These are phyloP conservation scores for Agrotis segetum DNA, from an alignment of 2,888 invertebrate species.

Conservation along the genomic window DNA sequence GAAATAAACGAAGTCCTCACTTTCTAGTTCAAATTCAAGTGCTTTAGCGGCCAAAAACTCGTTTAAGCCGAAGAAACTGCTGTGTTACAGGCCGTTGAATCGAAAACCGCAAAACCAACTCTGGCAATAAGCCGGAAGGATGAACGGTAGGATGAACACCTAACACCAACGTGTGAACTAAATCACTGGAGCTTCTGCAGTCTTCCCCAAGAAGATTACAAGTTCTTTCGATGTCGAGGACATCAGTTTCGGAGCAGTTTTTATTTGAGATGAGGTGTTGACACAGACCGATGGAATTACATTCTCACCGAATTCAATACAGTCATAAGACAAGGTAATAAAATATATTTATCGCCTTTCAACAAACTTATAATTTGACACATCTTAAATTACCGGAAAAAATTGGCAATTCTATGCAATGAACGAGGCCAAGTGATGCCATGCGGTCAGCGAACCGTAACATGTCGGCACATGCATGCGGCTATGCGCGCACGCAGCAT, in stretches of 20 bases:
- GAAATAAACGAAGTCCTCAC: not conserved
- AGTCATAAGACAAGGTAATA: slow-evolving; percentile 22
- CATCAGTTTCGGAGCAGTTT: not conserved
- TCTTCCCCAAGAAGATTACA: no score
- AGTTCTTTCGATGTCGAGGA: not conserved
- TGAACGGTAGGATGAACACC: slow-evolving; percentile 30
- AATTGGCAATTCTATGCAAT: slow-evolving; percentile 63
- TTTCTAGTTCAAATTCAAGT: not conserved
- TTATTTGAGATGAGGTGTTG: slow-evolving; percentile 2
- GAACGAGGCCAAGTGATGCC: slow-evolving; percentile 70
- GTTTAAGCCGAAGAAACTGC: not conserved
- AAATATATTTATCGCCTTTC: slow-evolving; percentile 29
- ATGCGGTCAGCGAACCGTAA: slow-evolving; percentile 82
- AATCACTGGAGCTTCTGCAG: no score
- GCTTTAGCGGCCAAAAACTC: not conserved
- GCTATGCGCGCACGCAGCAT: slow-evolving; percentile 70
- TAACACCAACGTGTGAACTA: slow-evolving; percentile 8
- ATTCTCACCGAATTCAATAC: slow-evolving; percentile 13
- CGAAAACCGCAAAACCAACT: slow-evolving; percentile 29
- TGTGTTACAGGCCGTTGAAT: not conserved
- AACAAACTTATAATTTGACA: slow-evolving; percentile 65
- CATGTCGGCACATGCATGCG: slow-evolving; percentile 73
- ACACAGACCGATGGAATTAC: slow-evolving; percentile 22
- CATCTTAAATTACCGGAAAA: slow-evolving; percentile 49
- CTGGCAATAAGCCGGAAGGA: slow-evolving; percentile 37